Percentiles rank a stretch among this genome's conserved stretches.
These are phyloP conservation scores for Melopsittacus undulatus DNA, from an alignment of 2,797 vertebrate genomes.

Conservation along the genomic window DNA sequence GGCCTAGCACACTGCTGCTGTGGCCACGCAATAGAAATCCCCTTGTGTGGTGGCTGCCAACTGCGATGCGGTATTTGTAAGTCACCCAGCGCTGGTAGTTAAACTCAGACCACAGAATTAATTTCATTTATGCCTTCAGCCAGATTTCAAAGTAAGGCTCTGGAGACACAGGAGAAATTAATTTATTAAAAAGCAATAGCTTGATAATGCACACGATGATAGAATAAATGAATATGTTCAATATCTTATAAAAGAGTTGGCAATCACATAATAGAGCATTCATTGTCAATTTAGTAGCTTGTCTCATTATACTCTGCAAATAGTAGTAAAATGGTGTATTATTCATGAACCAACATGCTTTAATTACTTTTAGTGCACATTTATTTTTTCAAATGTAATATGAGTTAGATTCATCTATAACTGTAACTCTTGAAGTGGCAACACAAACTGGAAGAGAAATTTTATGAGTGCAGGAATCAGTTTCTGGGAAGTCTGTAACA, in stretches of 20 bases:
- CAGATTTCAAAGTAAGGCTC: conserved; percentile 73
- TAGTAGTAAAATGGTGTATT: conserved; percentile 79
- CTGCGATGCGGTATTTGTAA: not conserved
- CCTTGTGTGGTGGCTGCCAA: not conserved
- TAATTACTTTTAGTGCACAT: conserved; percentile 77
- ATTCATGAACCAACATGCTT: conserved; percentile 78
- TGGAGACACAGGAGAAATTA: conserved; percentile 76
- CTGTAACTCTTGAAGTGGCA: conserved; percentile 41
- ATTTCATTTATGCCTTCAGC: conserved; percentile 72
- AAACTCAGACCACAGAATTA: conserved; percentile 53
- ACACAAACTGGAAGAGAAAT: not conserved
- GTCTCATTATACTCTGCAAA: conserved; percentile 75
- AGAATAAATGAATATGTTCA: conserved; percentile 77
- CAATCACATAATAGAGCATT: conserved; percentile 77
- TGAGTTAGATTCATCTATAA: conserved; percentile 62
- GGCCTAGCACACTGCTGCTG: not conserved
- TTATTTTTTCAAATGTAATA: conserved; percentile 74
- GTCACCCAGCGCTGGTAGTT: not conserved
- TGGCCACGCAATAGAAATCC: not conserved
- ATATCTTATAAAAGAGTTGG: conserved; percentile 81
- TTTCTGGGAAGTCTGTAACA: conserved; percentile 16
- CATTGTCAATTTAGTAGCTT: conserved; percentile 74
- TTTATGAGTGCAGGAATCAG: not conserved
- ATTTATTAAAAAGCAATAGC: conserved; percentile 80
- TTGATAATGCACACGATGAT: conserved; percentile 74